Conservation (phyloP, 2,888 invertebrate species). For the Caradrina clavipalpis region DNA sequence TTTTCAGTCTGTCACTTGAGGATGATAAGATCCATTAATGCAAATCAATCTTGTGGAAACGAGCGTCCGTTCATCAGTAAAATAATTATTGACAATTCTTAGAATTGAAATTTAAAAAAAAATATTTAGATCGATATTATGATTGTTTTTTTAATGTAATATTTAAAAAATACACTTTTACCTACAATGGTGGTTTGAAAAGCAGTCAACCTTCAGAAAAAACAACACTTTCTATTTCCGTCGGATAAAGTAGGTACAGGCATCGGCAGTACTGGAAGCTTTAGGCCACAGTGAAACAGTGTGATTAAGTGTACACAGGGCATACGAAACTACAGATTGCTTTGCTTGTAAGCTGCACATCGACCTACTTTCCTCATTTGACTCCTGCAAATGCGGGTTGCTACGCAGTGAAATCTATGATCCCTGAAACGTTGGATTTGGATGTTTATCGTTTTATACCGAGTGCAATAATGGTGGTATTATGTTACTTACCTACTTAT, state of each 20-base stretch:
- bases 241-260: not conserved
- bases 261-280: not conserved
- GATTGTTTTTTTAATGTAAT: no score
- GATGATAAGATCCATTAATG: constrained; percentile 31
- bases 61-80: not conserved
- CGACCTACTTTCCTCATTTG: constrained; percentile 38
- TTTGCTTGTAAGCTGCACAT: constrained; percentile 21
- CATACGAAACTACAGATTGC: constrained; percentile 38
- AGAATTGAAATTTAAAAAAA: no score
- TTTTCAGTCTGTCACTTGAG: constrained; percentile 51
- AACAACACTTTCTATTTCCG: not conserved
- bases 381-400: constrained; percentile 14
- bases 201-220: no score
- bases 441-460: not conserved
- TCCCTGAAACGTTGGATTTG: constrained; percentile 2
- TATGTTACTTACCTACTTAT: not conserved
- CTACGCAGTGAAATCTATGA: constrained; percentile 13
- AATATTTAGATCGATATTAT: no score
- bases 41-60: constrained; percentile 19
- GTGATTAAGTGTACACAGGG: constrained; percentile 40
- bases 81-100: not conserved
- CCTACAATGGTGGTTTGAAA: no score
- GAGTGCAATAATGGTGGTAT: not conserved
- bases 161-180: no score
- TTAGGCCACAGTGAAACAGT: constrained; percentile 11